Evolutionary conservation across 2,113 vertebrate genomes (phyloP), one percentile per base, ranked within the genome.

Genomic region (Pteruthius melanotis): DNA sequence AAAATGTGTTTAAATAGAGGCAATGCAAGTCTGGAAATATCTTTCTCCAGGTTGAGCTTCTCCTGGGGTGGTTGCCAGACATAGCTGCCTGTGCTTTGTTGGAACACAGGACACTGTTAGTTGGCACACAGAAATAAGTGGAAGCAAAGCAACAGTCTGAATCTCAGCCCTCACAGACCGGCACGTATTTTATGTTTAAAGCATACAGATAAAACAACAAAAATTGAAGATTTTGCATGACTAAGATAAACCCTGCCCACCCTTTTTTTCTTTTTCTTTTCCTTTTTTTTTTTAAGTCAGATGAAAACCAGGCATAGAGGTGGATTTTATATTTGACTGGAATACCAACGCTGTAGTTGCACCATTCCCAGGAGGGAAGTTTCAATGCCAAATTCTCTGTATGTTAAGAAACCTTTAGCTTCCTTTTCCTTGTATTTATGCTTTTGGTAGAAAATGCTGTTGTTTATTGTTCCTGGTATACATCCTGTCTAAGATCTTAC

Each of bases 221-320:
- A 85, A 90, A 28, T 0, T 26, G 22, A 70, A 45, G 21, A 4
- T 63, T 82, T 87, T 66, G 26, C 11, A 5, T 16, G 35, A 44
- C 61, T 59, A 18, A 66, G 22, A 45, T 49, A 31, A 39, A 5
- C 5, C 3, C 20, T 77, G 9, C 2, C 3, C 7, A 15, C 2
- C 1, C 2, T 9, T 61, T 35, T 63, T 23, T 4, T 1, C 31
- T 33, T 35, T 31, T 22, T 2, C 31, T 56, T 18, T 23, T 8
- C 21, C 7, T 65, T 15, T 20, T 18, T 56, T 49, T 27, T 61
- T 86, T 47, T 33, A 1, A n/a, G 26, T 79, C 35, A 76, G 26
- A 28, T 9, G 24, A 23, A 76, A 88, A 15, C 7, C 35, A 69
- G 39, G 4, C 10, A 45, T 52, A 40, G 26, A 71, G 17, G 9